Conservation (phyloP, 2,888 invertebrate genomes). For the Sylvicola cinctus region DNA sequence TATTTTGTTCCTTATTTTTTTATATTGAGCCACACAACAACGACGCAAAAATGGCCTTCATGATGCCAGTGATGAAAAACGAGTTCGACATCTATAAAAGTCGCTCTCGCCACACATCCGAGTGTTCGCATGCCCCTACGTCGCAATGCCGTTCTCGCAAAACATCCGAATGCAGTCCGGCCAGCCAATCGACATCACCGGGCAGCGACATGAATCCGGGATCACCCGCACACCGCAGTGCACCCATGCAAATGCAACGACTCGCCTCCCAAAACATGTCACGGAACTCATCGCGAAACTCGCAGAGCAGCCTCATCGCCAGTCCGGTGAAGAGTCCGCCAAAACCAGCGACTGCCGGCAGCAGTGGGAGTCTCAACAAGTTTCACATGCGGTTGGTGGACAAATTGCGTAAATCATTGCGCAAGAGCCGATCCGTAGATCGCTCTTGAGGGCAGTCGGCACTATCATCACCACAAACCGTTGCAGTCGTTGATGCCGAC, state of each 20-base stretch:
- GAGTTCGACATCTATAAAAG: conserved; percentile 76
- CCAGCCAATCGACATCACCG: conserved; percentile 41
- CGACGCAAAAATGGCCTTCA: conserved; percentile 55
- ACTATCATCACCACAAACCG: too few relatives aligned
- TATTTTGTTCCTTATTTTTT: too few relatives aligned
- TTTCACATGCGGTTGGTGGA: conserved; percentile 52
- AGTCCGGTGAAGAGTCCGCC: conserved; percentile 40
- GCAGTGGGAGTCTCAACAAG: conserved; percentile 42
- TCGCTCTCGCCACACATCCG: conserved; percentile 53
- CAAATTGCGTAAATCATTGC: conserved; percentile 45
- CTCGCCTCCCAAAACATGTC: conserved; percentile 35
- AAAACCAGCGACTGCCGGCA: conserved; percentile 33
- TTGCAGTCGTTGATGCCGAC: too few relatives aligned
- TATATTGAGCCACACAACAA: background rate
- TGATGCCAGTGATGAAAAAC: conserved; percentile 89
- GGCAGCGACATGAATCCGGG: conserved; percentile 29
- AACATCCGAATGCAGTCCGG: conserved; percentile 37
- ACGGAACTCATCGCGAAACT: conserved; percentile 36
- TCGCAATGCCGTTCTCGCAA: conserved; percentile 32
- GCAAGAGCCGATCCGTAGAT: conserved; percentile 18
- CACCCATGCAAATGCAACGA: conserved; percentile 19
- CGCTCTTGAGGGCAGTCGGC: conserved; percentile 8
- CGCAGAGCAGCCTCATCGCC: conserved; percentile 35
- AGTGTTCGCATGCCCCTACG: conserved; percentile 31
- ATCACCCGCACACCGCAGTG: conserved; percentile 31